These are phyloP conservation scores for Harmothoe impar DNA, from an alignment of 2,888 invertebrate genomes.

Conservation along the genomic window DNA sequence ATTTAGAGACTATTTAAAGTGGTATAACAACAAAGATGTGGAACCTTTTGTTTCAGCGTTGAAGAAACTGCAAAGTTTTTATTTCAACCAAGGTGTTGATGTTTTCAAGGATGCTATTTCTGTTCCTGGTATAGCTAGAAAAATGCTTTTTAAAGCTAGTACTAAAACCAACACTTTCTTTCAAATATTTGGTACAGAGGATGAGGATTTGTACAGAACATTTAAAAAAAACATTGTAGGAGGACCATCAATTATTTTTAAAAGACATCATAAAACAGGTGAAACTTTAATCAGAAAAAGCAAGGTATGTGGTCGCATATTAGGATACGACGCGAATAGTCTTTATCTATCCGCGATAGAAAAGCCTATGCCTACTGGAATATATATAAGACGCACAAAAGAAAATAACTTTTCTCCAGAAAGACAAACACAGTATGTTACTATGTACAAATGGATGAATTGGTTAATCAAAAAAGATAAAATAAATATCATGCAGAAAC, in stretches of 20 bases:
- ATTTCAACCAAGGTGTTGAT: background rate
- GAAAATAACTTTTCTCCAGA: background rate
- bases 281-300: background rate
- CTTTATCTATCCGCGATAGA: background rate
- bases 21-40: no score
- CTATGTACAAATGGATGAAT: background rate
- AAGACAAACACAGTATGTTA: background rate
- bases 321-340: background rate
- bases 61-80: background rate
- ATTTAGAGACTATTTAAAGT: constrained; percentile 28
- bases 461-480: background rate
- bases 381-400: background rate
- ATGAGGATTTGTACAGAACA: constrained; percentile 22
- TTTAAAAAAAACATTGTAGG: constrained; percentile 36
- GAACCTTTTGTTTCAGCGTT: constrained; percentile 39
- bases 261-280: background rate
- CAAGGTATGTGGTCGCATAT: background rate
- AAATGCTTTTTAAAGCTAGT: background rate
- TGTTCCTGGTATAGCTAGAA: constrained; percentile 51
- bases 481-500: background rate
- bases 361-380: background rate
- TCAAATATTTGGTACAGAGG: background rate
- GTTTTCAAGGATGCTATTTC: constrained; percentile 51
- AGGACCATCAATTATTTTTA: no score
- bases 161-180: background rate